Evolutionary conservation across 2,888 invertebrate genomes (phyloP), one percentile per base, ranked within the genome.

Genomic region (Synergus umbraculus): DNA sequence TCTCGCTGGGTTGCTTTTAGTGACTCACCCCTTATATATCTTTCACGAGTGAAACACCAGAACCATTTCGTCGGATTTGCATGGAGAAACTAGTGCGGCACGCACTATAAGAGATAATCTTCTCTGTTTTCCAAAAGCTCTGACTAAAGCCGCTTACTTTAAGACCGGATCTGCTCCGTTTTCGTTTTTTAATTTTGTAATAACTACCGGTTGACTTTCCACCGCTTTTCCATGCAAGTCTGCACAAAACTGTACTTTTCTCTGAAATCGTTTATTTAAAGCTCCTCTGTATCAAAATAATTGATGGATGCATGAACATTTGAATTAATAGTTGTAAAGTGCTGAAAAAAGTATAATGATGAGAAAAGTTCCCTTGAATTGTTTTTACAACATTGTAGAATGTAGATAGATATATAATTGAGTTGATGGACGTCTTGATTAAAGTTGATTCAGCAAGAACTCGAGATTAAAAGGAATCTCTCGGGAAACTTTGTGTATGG

Each of bases 111-210:
- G 73, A 37, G 73, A 73, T 73, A 49, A 73, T 78, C 78, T 63
- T 64, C 69, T 58, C 78, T 83, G 85, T 85, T 84, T 85, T 85
- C 76, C 79, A 63, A 82, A 80, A 86, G 83, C 83, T 84, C 82
- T 81, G 82, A 67, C 82, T 86, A 84, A 86, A 86, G 86, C 85
- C 69, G 86, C 86, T 86, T 86, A 86, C 79, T 63, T 46, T 64
- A 66, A 67, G 58, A 18, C 67, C n/a, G 60, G 37, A 67, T 54
- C 22, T 46, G 66, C 41, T 41, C 43, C 67, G 64, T 73, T 9
- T 29, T 43, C 78, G 60, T 80, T 82, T 84, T 80, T 73, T 85
- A 82, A 85, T 82, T 37, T 54, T 81, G 77, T 69, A 44, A 44
- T 58, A 66, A 69, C 67, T 78, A 18, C 60, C 22, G 67, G 29